These are phyloP conservation scores for Muscicapa adusta DNA, from an alignment of 2,113 vertebrate species.

Conservation along the genomic window DNA sequence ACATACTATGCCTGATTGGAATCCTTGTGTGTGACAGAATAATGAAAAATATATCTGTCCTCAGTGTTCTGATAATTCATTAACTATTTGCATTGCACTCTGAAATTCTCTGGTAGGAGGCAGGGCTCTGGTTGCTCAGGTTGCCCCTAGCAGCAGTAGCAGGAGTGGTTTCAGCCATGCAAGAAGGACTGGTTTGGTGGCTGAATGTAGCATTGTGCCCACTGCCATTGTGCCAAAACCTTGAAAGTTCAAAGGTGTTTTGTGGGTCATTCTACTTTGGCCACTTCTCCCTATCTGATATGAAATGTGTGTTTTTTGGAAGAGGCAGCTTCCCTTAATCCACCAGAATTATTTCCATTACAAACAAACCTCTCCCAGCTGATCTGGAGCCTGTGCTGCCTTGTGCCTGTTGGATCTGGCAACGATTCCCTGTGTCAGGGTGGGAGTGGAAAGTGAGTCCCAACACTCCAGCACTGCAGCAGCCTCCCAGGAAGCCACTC, in stretches of 20 bases:
- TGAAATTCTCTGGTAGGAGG: background rate
- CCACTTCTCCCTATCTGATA: background rate
- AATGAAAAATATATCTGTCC: background rate
- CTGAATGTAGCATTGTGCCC: accelerated
- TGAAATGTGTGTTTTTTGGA: conserved; percentile 35
- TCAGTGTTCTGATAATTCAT: background rate
- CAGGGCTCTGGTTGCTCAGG: background rate
- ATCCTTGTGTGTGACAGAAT: background rate
- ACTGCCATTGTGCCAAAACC: background rate
- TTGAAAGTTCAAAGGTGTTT: conserved; percentile 5
- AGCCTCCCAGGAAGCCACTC: background rate
- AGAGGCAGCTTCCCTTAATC: background rate
- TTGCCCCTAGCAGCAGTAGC: background rate
- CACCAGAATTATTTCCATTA: background rate
- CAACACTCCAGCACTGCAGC: background rate
- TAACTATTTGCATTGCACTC: background rate
- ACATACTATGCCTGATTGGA: background rate
- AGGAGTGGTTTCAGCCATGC: background rate
- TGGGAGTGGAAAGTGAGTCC: background rate
- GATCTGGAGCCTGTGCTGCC: background rate
- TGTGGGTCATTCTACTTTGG: background rate
- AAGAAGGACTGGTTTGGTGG: background rate
- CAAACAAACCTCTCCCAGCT: background rate
- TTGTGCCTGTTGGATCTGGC: background rate
- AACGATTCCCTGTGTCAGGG: accelerated